These are phyloP conservation scores for Dione vanillae DNA, from an alignment of 2,888 invertebrate species.

Conservation along the genomic window DNA sequence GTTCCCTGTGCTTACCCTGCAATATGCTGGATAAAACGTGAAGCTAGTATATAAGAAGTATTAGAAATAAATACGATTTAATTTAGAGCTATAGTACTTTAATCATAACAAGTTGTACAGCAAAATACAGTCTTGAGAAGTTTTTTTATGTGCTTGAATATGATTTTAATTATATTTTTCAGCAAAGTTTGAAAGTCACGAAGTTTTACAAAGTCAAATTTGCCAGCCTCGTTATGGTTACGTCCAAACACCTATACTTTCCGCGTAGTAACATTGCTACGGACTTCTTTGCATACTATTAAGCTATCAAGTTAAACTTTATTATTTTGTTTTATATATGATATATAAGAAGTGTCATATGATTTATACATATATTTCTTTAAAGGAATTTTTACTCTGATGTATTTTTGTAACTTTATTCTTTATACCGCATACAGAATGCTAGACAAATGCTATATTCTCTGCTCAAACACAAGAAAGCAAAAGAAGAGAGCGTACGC, in stretches of 20 bases:
- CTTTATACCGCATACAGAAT: too few relatives aligned
- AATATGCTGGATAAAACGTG: too few relatives aligned
- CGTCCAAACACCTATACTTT: constrained; percentile 12
- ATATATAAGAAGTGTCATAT: too few relatives aligned
- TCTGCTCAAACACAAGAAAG: too few relatives aligned
- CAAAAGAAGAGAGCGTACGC: too few relatives aligned
- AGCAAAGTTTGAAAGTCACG: constrained; percentile 18
- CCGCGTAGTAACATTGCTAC: background rate
- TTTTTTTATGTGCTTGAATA: constrained; percentile 14
- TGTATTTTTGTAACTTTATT: too few relatives aligned
- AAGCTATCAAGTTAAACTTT: background rate
- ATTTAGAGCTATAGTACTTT: constrained; percentile 11
- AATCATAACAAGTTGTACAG: constrained; percentile 10
- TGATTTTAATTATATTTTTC: constrained; percentile 25
- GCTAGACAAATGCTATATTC: too few relatives aligned
- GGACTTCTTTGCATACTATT: background rate
- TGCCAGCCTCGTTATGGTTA: constrained; percentile 9
- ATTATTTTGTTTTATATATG: background rate
- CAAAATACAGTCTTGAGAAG: constrained; percentile 2
- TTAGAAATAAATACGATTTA: constrained; percentile 3
- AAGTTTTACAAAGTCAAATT: constrained; percentile 15
- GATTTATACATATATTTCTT: too few relatives aligned
- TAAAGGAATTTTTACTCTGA: too few relatives aligned
- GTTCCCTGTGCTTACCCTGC: too few relatives aligned
- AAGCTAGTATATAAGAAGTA: too few relatives aligned